phyloP scores from a whole-genome alignment of 92 coral and sea anemone species.

The Heliopora coerulea region DNA sequence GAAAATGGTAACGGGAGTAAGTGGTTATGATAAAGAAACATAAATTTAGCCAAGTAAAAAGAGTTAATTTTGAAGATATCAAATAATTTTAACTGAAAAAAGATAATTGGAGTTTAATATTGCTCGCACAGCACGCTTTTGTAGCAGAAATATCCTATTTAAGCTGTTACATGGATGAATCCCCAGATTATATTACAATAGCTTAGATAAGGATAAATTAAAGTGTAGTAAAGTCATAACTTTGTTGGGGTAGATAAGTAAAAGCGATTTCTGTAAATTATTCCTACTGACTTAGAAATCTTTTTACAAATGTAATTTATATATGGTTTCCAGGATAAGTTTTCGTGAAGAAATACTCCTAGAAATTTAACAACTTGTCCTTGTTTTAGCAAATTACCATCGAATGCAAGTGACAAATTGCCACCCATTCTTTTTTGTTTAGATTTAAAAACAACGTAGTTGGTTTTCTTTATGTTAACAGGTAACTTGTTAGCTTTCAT shows the following conservation, averaged over 20 bases:
- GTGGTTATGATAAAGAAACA: constrained; percentile 27
- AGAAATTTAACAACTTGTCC: constrained; percentile 1
- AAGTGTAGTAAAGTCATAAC: constrained; percentile 31
- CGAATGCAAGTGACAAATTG: background rate
- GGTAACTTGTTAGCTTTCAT: constrained; percentile 20
- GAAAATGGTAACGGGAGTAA: constrained; percentile 20
- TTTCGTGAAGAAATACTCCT: constrained; percentile 19
- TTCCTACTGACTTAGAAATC: constrained; percentile 54
- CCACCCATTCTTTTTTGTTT: constrained; percentile 4
- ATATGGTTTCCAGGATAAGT: constrained; percentile 28
- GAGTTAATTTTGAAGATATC: constrained; percentile 46
- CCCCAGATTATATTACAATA: constrained; percentile 51
- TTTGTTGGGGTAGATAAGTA: constrained; percentile 42
- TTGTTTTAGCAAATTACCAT: background rate
- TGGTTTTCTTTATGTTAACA: constrained; percentile 15
- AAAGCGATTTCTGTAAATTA: constrained; percentile 49
- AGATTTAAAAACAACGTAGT: constrained; percentile 13
- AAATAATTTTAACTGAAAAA: constrained; percentile 32
- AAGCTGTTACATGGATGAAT: constrained; percentile 38
- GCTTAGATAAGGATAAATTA: constrained; percentile 49
- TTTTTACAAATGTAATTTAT: constrained; percentile 46
- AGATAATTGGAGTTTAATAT: constrained; percentile 41
- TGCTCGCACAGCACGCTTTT: constrained; percentile 56
- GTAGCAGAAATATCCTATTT: constrained; percentile 46
- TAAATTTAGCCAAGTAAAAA: constrained; percentile 38